Conservation (phyloP, 2,797 vertebrate species). For the Microchirus variegatus region DNA sequence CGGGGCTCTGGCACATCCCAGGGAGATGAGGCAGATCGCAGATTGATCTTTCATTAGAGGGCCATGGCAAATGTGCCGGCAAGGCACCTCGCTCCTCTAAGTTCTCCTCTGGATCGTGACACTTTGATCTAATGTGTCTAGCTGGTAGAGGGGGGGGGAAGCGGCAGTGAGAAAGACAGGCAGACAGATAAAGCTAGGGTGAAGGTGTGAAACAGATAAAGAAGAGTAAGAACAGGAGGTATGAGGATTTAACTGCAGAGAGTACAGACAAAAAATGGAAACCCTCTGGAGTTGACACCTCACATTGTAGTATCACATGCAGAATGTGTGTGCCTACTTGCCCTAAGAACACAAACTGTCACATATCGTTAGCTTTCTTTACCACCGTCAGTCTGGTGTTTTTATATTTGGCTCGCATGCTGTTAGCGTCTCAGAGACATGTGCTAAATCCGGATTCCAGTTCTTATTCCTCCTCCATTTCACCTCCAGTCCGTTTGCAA, state of each 20-base stretch:
- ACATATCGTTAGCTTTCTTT: neutral
- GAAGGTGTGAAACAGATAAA: constrained; percentile 17
- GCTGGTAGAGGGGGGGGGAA: constrained; percentile 25
- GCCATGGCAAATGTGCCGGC: constrained; percentile 64
- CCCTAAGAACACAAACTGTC: neutral
- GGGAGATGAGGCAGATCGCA: constrained; percentile 69
- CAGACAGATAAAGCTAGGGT: neutral
- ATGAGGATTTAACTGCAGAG: neutral
- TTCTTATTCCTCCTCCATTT: constrained; percentile 23
- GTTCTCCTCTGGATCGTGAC: constrained; percentile 67
- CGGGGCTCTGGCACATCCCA: constrained; percentile 50
- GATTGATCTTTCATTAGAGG: constrained; percentile 79
- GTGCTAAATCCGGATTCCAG: constrained; percentile 10
- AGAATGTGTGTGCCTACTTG: no score
- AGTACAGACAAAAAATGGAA: constrained; percentile 5
- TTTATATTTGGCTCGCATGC: neutral
- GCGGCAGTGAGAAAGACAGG: constrained; percentile 17
- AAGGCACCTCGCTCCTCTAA: constrained; percentile 68
- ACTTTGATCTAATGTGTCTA: constrained; percentile 65
- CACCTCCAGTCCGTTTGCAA: constrained; percentile 15
- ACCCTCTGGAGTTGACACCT: neutral
- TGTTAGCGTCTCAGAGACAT: constrained; percentile 6
- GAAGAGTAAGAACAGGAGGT: constrained; percentile 2
- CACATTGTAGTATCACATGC: neutral
- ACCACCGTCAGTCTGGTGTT: constrained; percentile 1